Conservation (phyloP, 2,888 invertebrate species). For the Heliconius erato region DNA sequence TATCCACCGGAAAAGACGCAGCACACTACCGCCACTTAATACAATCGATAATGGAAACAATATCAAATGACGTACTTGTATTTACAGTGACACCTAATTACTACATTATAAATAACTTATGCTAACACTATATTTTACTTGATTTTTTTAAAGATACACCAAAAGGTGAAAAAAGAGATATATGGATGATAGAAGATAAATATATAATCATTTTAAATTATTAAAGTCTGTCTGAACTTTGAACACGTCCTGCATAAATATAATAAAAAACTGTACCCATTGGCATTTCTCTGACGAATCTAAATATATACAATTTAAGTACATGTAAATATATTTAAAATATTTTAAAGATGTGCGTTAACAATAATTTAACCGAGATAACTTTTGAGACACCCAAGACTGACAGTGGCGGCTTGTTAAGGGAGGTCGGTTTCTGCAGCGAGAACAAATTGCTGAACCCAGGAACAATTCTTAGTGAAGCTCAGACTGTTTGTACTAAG, state of each 20-base stretch:
- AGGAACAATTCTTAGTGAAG: slow-evolving; percentile 63
- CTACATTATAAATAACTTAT: no score
- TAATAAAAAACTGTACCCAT: neutral
- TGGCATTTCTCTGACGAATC: neutral
- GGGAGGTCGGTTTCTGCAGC: slow-evolving; percentile 59
- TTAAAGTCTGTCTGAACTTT: neutral
- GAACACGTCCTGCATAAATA: neutral
- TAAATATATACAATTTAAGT: slow-evolving; percentile 1
- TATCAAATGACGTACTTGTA: no score
- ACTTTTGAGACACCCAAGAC: slow-evolving; percentile 41
- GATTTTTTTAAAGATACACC: neutral
- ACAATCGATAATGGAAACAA: no score
- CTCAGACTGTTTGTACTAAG: slow-evolving; percentile 7
- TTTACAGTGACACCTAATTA: no score
- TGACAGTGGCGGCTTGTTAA: slow-evolving; percentile 61
- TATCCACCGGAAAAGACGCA: no score
- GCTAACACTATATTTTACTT: neutral
- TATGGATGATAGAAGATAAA: neutral
- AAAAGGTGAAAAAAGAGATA: neutral
- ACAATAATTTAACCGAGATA: slow-evolving; percentile 31
- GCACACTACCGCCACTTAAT: no score
- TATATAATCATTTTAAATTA: neutral
- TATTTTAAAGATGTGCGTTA: slow-evolving; percentile 12
- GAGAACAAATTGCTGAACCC: slow-evolving; percentile 71
- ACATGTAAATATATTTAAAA: slow-evolving; percentile 9